Conservation (phyloP, 2,797 vertebrate genomes). For the Pseudochirops corinnae region DNA sequence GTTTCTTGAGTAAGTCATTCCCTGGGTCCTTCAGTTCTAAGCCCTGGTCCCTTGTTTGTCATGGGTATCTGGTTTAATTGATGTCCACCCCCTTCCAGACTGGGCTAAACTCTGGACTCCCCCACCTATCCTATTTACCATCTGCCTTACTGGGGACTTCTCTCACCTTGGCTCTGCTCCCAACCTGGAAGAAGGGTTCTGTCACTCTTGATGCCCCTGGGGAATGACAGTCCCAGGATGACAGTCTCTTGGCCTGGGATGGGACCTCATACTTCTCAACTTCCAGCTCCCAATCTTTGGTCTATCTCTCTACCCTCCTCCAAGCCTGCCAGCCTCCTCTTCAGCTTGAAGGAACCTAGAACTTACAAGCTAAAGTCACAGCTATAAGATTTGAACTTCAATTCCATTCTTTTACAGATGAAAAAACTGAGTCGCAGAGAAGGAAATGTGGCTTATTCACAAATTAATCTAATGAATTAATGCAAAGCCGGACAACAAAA, state of each 20-base stretch:
- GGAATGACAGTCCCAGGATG: background rate
- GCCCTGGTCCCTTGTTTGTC: background rate
- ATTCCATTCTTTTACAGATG: background rate
- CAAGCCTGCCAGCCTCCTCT: background rate
- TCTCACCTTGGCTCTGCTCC: background rate
- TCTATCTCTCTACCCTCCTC: background rate
- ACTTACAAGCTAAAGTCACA: background rate
- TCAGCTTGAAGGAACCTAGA: background rate
- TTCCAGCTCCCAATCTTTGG: background rate
- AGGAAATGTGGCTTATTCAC: background rate
- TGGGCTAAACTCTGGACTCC: background rate
- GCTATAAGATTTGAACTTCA: background rate
- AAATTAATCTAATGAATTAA: background rate
- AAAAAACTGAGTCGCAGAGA: background rate
- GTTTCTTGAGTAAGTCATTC: background rate
- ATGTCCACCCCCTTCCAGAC: background rate
- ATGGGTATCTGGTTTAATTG: background rate
- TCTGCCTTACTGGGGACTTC: background rate
- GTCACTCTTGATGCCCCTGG: background rate
- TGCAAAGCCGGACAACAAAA: background rate
- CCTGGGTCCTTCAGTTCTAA: background rate
- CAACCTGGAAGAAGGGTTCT: background rate
- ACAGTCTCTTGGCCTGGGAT: conserved; percentile 23
- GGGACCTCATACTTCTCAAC: conserved; percentile 55
- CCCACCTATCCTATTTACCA: background rate